These are phyloP conservation scores for Ceriagrion tenellum DNA, from an alignment of 2,888 invertebrate genomes.

Conservation along the genomic window DNA sequence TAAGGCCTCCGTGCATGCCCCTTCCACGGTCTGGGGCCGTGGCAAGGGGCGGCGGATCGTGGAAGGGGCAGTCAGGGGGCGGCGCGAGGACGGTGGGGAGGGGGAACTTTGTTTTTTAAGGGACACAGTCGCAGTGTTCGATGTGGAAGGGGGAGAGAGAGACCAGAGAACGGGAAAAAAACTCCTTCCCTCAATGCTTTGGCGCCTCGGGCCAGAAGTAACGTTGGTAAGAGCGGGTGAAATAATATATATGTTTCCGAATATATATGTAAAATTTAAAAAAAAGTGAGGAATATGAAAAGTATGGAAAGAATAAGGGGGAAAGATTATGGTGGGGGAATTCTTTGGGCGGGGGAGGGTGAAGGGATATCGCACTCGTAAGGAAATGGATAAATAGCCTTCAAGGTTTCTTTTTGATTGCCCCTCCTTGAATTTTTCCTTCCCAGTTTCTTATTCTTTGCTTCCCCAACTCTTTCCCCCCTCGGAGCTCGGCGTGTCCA, in stretches of 20 bases:
- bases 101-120: background rate
- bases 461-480: background rate
- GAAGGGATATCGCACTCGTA: slow-evolving; percentile 2
- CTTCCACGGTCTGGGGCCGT: background rate
- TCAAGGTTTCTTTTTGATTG: slow-evolving; percentile 65
- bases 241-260: slow-evolving; percentile 36
- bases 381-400: slow-evolving; percentile 67
- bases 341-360: background rate
- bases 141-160: background rate
- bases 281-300: background rate
- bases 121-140: background rate
- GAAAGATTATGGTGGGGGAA: background rate
- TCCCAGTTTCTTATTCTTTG: background rate
- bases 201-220: slow-evolving; percentile 57
- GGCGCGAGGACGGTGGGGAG: background rate
- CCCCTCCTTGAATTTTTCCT: slow-evolving; percentile 2
- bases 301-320: background rate
- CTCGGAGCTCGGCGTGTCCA: background rate
- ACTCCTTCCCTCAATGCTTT: background rate
- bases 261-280: background rate
- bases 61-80: background rate
- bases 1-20: background rate
- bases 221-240: slow-evolving; percentile 56
- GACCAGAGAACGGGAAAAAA: background rate
- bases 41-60: too few relatives aligned